A percentile compares a stretch with the other conserved stretches of the same genome.
phyloP scores from a whole-genome alignment of 2,797 vertebrate species.

The Sebastiscus tertius region DNA sequence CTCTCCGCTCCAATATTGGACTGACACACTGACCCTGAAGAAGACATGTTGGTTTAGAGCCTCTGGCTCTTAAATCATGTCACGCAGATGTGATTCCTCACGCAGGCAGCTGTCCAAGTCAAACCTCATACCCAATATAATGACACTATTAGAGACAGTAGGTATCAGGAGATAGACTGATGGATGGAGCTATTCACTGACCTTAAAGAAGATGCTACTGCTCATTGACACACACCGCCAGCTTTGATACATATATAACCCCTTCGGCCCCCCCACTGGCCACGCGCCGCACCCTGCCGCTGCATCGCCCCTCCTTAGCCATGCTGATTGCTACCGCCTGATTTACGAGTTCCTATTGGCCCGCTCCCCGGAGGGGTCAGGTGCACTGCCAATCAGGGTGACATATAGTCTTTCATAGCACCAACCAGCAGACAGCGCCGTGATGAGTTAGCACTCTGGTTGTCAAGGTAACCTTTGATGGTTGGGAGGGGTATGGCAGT shows the following conservation, averaged over 20 bases:
- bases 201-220: conserved; percentile 40
- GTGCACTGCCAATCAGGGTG: conserved; percentile 75
- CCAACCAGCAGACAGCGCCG: conserved; percentile 65
- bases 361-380: conserved; percentile 64
- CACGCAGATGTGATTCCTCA: conserved; percentile 37
- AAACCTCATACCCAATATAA: conserved; percentile 19
- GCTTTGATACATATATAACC: conserved; percentile 17
- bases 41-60: conserved; percentile 64
- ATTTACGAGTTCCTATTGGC: conserved; percentile 75
- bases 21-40: conserved; percentile 77
- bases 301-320: conserved; percentile 37
- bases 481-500: conserved; percentile 71
- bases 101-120: conserved; percentile 35
- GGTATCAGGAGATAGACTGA: conserved; percentile 8
- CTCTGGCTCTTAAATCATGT: conserved; percentile 67
- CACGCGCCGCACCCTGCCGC: conserved; percentile 30
- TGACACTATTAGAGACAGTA: conserved; percentile 10
- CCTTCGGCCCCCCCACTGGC: not conserved
- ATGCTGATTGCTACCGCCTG: conserved; percentile 62
- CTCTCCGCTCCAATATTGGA: conserved; percentile 63
- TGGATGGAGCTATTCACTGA: conserved; percentile 23
- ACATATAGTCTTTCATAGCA: conserved; percentile 73
- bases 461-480: conserved; percentile 82
- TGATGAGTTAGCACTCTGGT: conserved; percentile 84
- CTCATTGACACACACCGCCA: conserved; percentile 11